These are phyloP conservation scores for Nymphalis polychloros DNA, from an alignment of 2,888 invertebrate genomes.

Conservation along the genomic window DNA sequence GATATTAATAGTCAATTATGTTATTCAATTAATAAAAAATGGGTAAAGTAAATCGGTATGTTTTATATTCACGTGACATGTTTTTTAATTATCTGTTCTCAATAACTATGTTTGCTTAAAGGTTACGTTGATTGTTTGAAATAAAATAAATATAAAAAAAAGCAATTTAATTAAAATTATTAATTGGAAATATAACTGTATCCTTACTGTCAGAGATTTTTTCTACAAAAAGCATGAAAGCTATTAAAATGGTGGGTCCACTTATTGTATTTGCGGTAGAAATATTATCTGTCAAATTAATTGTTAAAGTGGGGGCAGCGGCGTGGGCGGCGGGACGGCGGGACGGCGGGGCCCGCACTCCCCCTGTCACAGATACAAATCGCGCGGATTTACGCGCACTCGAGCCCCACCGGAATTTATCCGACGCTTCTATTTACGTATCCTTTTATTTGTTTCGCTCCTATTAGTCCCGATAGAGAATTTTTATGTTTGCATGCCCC, in stretches of 20 bases:
- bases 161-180: neutral
- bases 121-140: too few relatives aligned
- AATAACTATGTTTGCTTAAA: too few relatives aligned
- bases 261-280: slow-evolving; percentile 45
- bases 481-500: slow-evolving; percentile 80
- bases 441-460: slow-evolving; percentile 81
- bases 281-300: slow-evolving; percentile 71
- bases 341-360: slow-evolving; percentile 51
- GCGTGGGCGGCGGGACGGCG: slow-evolving; percentile 40
- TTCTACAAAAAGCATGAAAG: slow-evolving; percentile 14
- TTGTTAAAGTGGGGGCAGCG: slow-evolving; percentile 58
- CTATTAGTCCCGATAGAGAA: slow-evolving; percentile 82
- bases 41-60: too few relatives aligned
- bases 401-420: slow-evolving; percentile 80
- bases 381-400: slow-evolving; percentile 81
- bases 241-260: slow-evolving; percentile 37
- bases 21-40: too few relatives aligned
- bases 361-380: slow-evolving; percentile 81
- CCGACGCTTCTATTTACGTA: slow-evolving; percentile 80
- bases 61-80: too few relatives aligned
- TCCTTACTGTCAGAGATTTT: neutral
- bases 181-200: neutral
- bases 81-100: too few relatives aligned
- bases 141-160: neutral
- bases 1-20: too few relatives aligned